Base-by-base conservation (phyloP, 2,797 vertebrate species). In the Threskiornis aethiopicus region DNA sequence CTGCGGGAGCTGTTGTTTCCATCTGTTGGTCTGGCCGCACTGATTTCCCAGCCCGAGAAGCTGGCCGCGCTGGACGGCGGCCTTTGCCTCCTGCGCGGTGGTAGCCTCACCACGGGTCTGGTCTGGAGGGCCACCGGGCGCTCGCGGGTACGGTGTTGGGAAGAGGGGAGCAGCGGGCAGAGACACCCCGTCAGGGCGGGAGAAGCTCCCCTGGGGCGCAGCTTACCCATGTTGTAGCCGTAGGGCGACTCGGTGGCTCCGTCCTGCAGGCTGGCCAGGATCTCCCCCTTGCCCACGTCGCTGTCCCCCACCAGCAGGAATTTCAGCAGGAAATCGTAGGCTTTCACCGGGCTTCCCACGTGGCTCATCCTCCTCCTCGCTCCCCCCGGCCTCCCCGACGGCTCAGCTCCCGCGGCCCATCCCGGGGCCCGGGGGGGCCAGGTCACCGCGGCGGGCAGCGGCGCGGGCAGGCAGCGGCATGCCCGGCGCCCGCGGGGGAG, bases 241-340 rank as follows among this genome's bases (percentile, higher is more conserved):
- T 99, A 98, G 13, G 98, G 98, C 31, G 98, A 98, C 96, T 99
- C 98, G 5, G 94, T 96, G 86, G 98, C 98, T 46, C 98, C 98
- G 94, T 98, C 98, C 97, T 98, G 98, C 84, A 98, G 97, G 85
- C 98, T 98, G 71, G 98, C 98, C 96, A 99, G 97, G 91, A 98
- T 99, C 96, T 99, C 98, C 7, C 98, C 98, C 90, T 99, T 99
- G 49, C 98, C 98, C 35, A 98, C 98, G 95, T 99, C 99, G 84
- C 98, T 98, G 98, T 98, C 98, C 19, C 98, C 98, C 88, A 98
- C 98, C 93, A 98, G 98, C 93, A 98, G 98, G 96, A 98, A 98
- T 97, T 99, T 98, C 79, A 99, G 97, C 96, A 98, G 98, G 87
- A 98, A 99, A 97, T 98, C 98, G 93, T 98, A 98, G 55, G 98